Evolutionary conservation across 1,140 invertebrate species (phyloP).

Genomic region (Proctacanthus coquilletti): DNA sequence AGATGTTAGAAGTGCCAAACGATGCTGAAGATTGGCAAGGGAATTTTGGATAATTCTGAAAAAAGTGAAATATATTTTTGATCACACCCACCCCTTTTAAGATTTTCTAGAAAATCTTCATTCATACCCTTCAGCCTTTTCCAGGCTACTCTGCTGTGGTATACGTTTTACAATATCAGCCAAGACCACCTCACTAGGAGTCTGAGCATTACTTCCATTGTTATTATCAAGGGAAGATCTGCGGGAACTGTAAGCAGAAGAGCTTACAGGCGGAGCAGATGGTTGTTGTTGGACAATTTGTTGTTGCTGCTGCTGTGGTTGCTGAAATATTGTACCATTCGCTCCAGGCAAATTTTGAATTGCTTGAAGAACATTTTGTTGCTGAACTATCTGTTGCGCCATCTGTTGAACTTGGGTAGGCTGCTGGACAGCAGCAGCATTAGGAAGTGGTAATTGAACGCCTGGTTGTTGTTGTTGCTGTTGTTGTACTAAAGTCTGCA

Average conservation of each 20-base stretch:
- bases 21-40: not conserved
- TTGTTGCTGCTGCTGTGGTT: conserved; percentile 1
- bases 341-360: too few relatives aligned
- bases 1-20: not conserved
- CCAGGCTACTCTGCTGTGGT: conserved; percentile 20
- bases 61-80: not conserved
- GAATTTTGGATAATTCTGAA: not conserved
- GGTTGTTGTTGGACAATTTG: conserved; percentile 1
- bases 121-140: too few relatives aligned
- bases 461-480: not conserved
- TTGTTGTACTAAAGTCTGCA: conserved; percentile 1
- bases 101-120: too few relatives aligned
- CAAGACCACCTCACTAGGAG: conserved; percentile 7
- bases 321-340: too few relatives aligned
- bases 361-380: not conserved
- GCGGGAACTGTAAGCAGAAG: conserved; percentile 26
- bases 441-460: not conserved
- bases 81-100: too few relatives aligned
- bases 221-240: conserved; percentile 27
- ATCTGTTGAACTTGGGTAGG: not conserved
- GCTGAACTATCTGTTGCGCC: not conserved
- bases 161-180: conserved; percentile 8
- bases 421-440: not conserved
- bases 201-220: conserved; percentile 9
- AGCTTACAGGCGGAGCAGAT: conserved; percentile 10